These are phyloP conservation scores for Bubo bubo DNA, from an alignment of 2,113 vertebrate species.

Conservation along the genomic window DNA sequence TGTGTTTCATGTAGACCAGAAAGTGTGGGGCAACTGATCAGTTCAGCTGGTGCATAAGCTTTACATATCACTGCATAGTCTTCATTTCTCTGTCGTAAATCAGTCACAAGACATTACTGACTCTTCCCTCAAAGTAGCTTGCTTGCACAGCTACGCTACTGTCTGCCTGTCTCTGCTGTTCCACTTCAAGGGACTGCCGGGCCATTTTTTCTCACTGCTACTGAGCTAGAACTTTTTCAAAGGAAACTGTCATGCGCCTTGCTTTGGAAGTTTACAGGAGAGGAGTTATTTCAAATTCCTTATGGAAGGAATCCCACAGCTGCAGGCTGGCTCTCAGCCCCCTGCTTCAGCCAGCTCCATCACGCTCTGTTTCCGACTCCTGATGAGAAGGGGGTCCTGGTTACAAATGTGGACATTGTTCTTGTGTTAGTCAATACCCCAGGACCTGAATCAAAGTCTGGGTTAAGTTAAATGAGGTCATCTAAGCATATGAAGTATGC, in stretches of 20 bases:
- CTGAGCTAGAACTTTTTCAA: background rate
- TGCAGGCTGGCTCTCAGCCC: rapidly evolving
- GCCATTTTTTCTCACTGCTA: background rate
- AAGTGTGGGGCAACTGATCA: background rate
- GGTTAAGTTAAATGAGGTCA: background rate
- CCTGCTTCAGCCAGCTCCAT: background rate
- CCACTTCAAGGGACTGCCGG: background rate
- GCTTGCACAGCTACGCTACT: background rate
- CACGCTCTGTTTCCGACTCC: background rate
- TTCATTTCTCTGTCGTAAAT: background rate
- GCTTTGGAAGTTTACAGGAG: background rate
- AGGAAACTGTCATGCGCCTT: background rate
- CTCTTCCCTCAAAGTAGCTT: background rate
- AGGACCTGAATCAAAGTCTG: background rate
- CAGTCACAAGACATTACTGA: background rate
- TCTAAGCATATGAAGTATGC: background rate
- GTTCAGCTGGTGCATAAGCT: background rate
- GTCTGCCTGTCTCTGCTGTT: background rate
- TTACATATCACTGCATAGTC: background rate
- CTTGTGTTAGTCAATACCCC: background rate
- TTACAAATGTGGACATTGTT: background rate
- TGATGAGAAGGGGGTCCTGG: background rate
- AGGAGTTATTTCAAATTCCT: background rate
- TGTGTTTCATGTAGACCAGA: background rate
- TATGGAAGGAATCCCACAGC: background rate